Percentiles rank a stretch among this genome's conserved stretches.
These are phyloP conservation scores for Chrysaora quinquecirrha DNA, from an alignment of 30 jellyfish, hydroid and myxozoan genomes.

Conservation along the genomic window DNA sequence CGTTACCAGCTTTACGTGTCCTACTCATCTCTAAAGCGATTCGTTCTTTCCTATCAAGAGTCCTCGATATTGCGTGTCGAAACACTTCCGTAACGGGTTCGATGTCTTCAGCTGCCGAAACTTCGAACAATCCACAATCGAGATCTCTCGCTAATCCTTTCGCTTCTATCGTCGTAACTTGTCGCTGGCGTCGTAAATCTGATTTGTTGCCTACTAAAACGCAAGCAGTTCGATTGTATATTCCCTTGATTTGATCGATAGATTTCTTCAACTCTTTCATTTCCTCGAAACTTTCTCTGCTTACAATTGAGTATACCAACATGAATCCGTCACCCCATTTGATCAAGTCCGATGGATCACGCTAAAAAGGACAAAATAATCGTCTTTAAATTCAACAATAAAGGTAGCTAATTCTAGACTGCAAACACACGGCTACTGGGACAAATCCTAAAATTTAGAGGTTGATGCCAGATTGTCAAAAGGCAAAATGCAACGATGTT, in stretches of 20 bases:
- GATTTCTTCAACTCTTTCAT: conserved; percentile 34
- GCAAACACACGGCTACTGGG: not conserved
- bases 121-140: conserved; percentile 66
- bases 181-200: conserved; percentile 65
- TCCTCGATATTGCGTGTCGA: conserved; percentile 51
- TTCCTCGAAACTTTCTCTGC: conserved; percentile 70
- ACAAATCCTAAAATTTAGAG: not conserved
- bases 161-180: conserved; percentile 74
- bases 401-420: not conserved
- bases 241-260: conserved; percentile 58
- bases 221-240: conserved; percentile 33
- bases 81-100: conserved; percentile 67
- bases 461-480: not conserved
- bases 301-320: conserved; percentile 55
- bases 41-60: conserved; percentile 65
- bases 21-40: conserved; percentile 21
- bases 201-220: conserved; percentile 72
- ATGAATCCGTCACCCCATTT: conserved; percentile 82
- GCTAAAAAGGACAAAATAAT: conserved; percentile 21
- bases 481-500: not conserved
- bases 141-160: conserved; percentile 66
- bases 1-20: conserved; percentile 31
- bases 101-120: conserved; percentile 68
- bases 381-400: not conserved
- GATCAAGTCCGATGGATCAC: conserved; percentile 69